Base-by-base conservation (phyloP, 2,113 vertebrate species). In the Oriolus oriolus region DNA sequence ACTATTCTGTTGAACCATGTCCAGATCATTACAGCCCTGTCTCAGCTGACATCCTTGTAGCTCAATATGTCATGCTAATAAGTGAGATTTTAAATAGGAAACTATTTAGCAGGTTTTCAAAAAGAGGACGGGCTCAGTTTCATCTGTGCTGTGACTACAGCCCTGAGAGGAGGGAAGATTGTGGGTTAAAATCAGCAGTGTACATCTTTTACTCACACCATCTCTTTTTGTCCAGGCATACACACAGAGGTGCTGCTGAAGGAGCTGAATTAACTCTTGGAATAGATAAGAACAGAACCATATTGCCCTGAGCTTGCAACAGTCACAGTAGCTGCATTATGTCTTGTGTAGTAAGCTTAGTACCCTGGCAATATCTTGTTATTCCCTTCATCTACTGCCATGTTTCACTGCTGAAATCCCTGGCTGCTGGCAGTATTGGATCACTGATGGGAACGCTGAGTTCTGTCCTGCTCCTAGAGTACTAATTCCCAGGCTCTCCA, bases 11-110 rank as follows among this genome's bases (percentile, higher is more conserved):
- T 95, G 68, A 66, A 90, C 75, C 37, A 12, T 89, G 84, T 91
- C 37, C 65, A 75, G 39, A 75, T 28, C 44, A 77, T 93, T 95
- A 96, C 16, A 90, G 35, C 42, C 44, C 33, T 45, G 28, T 90
- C 90, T 87, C 65, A 89, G 77, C 69, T 87, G 61, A 96, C 96
- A 96, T 95, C 77, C 27, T 87, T 79, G 53, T 83, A 92, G 59
- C 59, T 90, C 22, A 21, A 96, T 57, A 92, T 88, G 59, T n/a
- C 11, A 83, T 54, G 60, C 23, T 65, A 84, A 84, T 33, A 89
- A 90, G 42, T 73, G 7, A 64, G 21, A 81, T 95, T 91, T 81
- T 93, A 94, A 92, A 93, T 47, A 63, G 59, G 41, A 88, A 89
- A 83, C 16, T 44, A 31, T 64, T 80, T 70, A 94, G 66, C 16